These are phyloP conservation scores for Bellardia bayeri DNA, from an alignment of 2,888 invertebrate species.

Conservation along the genomic window DNA sequence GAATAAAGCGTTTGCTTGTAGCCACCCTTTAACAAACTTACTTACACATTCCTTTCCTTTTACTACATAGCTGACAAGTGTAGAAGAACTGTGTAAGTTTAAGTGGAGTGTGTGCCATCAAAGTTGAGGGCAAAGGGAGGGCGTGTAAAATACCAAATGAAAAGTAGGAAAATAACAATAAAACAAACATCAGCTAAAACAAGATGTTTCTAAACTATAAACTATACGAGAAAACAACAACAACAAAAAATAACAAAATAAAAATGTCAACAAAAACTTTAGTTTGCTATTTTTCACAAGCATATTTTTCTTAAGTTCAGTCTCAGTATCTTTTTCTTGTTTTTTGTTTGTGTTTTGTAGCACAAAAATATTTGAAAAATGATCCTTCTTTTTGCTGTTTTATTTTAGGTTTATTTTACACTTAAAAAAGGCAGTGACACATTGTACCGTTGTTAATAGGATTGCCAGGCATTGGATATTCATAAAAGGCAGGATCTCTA, in stretches of 20 bases:
- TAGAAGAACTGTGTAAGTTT: too few species aligned
- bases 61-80: background rate
- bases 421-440: slow-evolving; percentile 19
- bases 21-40: background rate
- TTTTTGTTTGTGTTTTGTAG: background rate
- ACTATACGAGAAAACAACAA: slow-evolving; percentile 5
- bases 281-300: slow-evolving; percentile 46
- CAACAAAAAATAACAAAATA: too few species aligned
- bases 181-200: slow-evolving; percentile 41
- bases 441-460: slow-evolving; percentile 9
- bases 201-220: slow-evolving; percentile 57
- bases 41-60: background rate
- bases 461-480: slow-evolving; percentile 11
- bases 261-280: slow-evolving; percentile 48
- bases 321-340: background rate
- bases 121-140: background rate
- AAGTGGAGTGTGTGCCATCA: background rate
- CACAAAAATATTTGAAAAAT: slow-evolving; percentile 37
- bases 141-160: slow-evolving; percentile 13
- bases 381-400: background rate
- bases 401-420: background rate
- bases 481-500: background rate
- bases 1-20: background rate
- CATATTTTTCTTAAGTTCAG: slow-evolving; percentile 54
- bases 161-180: slow-evolving; percentile 5